phyloP scores from a whole-genome alignment of 2,888 invertebrate genomes.

The Cryptocheilus praepositus region DNA sequence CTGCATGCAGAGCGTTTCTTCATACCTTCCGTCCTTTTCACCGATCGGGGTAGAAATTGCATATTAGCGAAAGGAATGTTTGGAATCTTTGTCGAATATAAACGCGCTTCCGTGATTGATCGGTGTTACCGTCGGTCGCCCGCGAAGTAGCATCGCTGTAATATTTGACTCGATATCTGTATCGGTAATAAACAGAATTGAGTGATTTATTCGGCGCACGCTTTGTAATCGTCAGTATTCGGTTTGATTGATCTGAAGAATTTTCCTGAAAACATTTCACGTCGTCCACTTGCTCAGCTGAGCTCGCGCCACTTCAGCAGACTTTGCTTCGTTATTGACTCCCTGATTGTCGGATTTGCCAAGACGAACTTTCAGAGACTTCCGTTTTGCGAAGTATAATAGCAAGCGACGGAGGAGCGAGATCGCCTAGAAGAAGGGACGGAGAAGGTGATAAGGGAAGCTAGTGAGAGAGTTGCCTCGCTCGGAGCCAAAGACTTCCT shows the following conservation, averaged over 20 bases:
- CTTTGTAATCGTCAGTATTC: no score
- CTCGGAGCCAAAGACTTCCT: no score
- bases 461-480: no score
- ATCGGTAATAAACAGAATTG: no score
- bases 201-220: no score
- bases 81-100: neutral
- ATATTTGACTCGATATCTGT: no score
- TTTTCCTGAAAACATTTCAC: slow-evolving; percentile 32
- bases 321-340: slow-evolving; percentile 44
- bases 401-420: neutral
- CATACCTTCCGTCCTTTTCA: neutral
- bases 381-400: neutral
- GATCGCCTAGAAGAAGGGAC: neutral
- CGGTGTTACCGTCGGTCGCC: no score
- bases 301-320: slow-evolving; percentile 35
- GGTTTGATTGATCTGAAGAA: neutral
- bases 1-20: slow-evolving; percentile 40
- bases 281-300: slow-evolving; percentile 27
- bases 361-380: slow-evolving; percentile 23
- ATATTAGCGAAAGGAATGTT: no score
- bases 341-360: slow-evolving; percentile 38
- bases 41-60: no score
- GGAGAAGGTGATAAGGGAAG: neutral
- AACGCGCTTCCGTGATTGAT: no score
- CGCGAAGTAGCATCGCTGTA: no score